Base-by-base conservation (phyloP, 2,113 vertebrate genomes). In the Rhinogobius similis region DNA sequence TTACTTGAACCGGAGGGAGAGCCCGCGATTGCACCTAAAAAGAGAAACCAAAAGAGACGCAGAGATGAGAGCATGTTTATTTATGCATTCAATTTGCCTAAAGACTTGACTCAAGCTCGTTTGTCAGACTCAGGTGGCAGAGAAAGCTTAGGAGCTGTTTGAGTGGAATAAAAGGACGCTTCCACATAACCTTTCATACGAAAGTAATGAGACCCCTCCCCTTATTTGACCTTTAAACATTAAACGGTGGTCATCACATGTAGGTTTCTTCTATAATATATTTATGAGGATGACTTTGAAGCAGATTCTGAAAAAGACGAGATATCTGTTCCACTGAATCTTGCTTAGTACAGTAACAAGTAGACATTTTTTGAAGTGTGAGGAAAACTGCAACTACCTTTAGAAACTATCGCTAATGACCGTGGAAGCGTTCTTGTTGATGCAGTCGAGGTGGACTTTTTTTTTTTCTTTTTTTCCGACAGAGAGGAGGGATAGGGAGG, bases 1-100 rank as follows among this genome's bases (percentile, higher is more conserved):
- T 93, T 92, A 93, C 92, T 93, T 26, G 92, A 91, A 86, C 92
- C 92, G 82, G 91, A 89, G 82, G 90, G 87, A 43, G 91, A 90
- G 70, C 92, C 92, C 78, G 91, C 91, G 72, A 90, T 87, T 65
- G 89, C 76, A 90, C 91, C 92, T 93, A 89, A 84, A 55, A 90
- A 90, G 88, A 86, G 85, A 89, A 84, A 39, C 74, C 72, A 72
- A 77, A 77, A 68, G 67, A 70, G 67, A 74, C 82, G 80, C 46
- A 81, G 67, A 78, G 82, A 87, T 85, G 83, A 87, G 71, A 73
- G 67, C 65, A 61, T 88, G 82, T 90, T 90, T 87, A 89, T 88
- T 89, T 87, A 81, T 88, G 80, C 75, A 84, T 82, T 86, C 73
- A 80, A 64, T 87, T 87, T 86, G 81, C 79, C 82, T 84, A 83